Evolutionary conservation across 2,888 invertebrate species (phyloP).

Genomic region (Mellilla xanthometata): DNA sequence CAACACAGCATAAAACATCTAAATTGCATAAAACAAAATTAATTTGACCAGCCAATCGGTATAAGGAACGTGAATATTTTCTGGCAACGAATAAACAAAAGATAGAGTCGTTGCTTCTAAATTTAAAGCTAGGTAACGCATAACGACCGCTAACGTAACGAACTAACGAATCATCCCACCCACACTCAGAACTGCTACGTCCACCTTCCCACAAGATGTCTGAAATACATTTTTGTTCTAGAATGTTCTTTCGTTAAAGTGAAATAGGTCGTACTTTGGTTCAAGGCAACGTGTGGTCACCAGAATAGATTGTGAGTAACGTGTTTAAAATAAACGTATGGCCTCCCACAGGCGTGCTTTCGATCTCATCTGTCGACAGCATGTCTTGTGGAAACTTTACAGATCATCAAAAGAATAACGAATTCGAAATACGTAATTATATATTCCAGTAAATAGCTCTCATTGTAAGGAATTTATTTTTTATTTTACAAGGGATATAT

Average conservation of each 20-base stretch:
- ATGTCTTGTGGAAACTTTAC: slow-evolving; percentile 28
- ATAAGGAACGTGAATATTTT: neutral
- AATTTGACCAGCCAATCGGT: too few species aligned
- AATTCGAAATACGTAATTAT: too few species aligned
- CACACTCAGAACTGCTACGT: slow-evolving; percentile 20
- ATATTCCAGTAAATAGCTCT: too few species aligned
- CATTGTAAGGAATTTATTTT: too few species aligned
- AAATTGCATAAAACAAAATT: too few species aligned
- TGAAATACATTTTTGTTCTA: slow-evolving; percentile 33
- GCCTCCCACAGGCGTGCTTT: slow-evolving; percentile 45
- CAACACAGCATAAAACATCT: too few species aligned
- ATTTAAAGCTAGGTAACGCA: slow-evolving; percentile 13
- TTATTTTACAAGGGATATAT: too few species aligned
- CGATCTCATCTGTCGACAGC: slow-evolving; percentile 30
- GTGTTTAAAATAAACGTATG: slow-evolving; percentile 55
- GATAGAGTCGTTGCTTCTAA: slow-evolving; percentile 5
- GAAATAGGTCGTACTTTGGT: slow-evolving; percentile 71
- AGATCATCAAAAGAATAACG: too few species aligned
- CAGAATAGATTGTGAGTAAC: slow-evolving; percentile 69
- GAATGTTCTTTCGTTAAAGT: slow-evolving; percentile 60
- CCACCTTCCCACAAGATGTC: slow-evolving; percentile 23
- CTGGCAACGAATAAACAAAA: slow-evolving; percentile 9
- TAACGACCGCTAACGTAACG: slow-evolving; percentile 13
- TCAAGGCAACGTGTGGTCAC: slow-evolving; percentile 66
- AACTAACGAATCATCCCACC: slow-evolving; percentile 14